Evolutionary conservation across 2,113 vertebrate genomes (phyloP), one percentile per base, ranked within the genome.

Genomic region (Mobula hypostoma): DNA sequence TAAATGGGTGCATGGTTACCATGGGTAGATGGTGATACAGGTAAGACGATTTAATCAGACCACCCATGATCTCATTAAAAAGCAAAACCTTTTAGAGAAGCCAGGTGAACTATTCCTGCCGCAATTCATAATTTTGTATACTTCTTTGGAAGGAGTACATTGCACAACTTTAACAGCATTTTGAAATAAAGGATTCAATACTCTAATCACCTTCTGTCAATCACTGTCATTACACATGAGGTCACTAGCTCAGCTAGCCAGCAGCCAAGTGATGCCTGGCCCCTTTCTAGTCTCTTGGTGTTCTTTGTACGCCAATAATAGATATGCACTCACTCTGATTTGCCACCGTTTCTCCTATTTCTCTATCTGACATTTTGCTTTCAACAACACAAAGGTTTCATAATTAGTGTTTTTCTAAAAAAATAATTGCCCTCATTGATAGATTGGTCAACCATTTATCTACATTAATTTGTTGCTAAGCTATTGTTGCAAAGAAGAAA

Each of bases 341-440:
- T 11, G 61, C 27, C 83, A 63, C 1, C 29, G 0, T 66, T 32
- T 90, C 29, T 27, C 61, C 29, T 3, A 88, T n/a, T 85, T 61
- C 48, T 27, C 17, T 17, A 90, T 66, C n/a, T n/a, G 0, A n/a
- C 6, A 68, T 36, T 19, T n/a, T 15, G 7, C 61, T 17, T 68
- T 90, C 29, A 90, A 66, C 85, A 66, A 66, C 61, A 90, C 14
- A 66, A 90, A 36, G 27, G 24, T 3, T 85, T 85, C 82, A 58
- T 21, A 7, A 83, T 36, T 7, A 17, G 7, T 1, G n/a, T 61
- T 0, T 19, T 17, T 90, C 66, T 32, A 1, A 32, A 90, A 1
- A 32, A 90, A 90, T 66, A 90, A 90, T 90, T 90, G 29, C 5
- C 85, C 5, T 15, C 85, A 90, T 66, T 68, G 61, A 90, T 90